Percentiles rank a stretch among this genome's conserved stretches.
Evolutionary conservation across 1,140 invertebrate species (phyloP).

Genomic region (Vanessa atalanta): DNA sequence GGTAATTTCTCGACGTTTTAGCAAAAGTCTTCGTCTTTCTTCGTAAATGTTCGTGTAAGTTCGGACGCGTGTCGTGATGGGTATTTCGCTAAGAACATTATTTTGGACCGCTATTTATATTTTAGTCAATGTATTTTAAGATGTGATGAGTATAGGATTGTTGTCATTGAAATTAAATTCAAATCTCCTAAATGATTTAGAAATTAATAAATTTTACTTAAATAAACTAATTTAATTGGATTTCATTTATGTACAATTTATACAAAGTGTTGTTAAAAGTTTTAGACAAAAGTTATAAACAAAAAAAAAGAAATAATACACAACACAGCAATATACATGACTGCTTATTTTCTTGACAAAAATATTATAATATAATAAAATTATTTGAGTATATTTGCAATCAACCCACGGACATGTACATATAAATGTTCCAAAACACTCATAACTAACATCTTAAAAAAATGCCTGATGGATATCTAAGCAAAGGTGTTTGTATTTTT

Average conservation of each 20-base stretch:
- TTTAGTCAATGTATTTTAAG: conserved; percentile 48
- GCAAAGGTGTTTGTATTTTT: conserved; percentile 69
- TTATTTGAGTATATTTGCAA: too few relatives aligned
- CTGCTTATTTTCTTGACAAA: too few relatives aligned
- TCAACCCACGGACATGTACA: too few relatives aligned
- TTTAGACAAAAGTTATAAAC: too few relatives aligned
- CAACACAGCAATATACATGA: too few relatives aligned
- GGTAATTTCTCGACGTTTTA: conserved; percentile 37
- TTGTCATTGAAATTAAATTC: conserved; percentile 30
- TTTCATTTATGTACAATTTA: too few relatives aligned
- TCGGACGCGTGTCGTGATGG: conserved; percentile 54
- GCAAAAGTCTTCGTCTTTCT: conserved; percentile 43
- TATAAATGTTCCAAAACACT: not conserved
- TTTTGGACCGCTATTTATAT: conserved; percentile 42
- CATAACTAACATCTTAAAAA: conserved; percentile 37
- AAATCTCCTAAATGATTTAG: not conserved
- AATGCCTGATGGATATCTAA: conserved; percentile 51
- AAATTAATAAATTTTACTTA: too few relatives aligned
- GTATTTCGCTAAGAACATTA: conserved; percentile 35
- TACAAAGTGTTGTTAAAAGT: too few relatives aligned
- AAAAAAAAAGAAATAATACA: too few relatives aligned
- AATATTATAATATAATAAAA: too few relatives aligned
- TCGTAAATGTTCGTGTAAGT: conserved; percentile 45
- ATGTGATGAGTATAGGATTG: conserved; percentile 26
- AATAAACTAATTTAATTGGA: too few relatives aligned